A percentile compares a stretch with the other conserved stretches of the same genome.
phyloP scores from a whole-genome alignment of 2,797 vertebrate genomes.

The Etheostoma nigrum region DNA sequence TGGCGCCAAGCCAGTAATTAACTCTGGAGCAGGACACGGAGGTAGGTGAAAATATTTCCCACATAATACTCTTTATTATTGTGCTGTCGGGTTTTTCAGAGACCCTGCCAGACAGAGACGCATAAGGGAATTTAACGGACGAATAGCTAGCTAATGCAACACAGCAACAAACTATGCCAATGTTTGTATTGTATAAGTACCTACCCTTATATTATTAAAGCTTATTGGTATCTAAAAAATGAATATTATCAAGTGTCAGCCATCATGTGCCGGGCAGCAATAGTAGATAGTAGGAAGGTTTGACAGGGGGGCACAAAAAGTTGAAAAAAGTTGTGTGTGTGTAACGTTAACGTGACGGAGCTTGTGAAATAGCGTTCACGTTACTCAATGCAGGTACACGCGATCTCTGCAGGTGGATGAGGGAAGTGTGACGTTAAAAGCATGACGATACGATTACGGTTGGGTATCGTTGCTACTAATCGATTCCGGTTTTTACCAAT shows the following conservation, averaged over 20 bases:
- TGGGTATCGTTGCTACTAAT: no score
- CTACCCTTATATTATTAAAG: background rate
- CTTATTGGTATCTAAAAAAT: no score
- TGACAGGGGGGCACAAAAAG: constrained; percentile 2
- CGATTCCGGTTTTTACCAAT: no score
- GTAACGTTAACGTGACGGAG: no score
- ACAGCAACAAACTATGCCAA: background rate
- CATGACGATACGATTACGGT: no score
- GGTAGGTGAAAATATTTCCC: constrained; percentile 64
- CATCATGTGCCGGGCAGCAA: background rate
- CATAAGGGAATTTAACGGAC: background rate
- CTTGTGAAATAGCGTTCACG: no score
- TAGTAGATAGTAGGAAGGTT: background rate
- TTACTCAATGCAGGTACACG: background rate
- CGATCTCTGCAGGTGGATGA: background rate
- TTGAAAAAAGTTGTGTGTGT: background rate
- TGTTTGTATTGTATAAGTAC: background rate
- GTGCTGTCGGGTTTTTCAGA: background rate
- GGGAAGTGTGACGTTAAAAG: background rate
- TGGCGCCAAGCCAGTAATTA: constrained; percentile 73
- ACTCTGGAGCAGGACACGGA: constrained; percentile 87
- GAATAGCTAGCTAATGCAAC: constrained; percentile 28
- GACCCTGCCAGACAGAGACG: constrained; percentile 36
- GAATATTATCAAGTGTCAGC: background rate
- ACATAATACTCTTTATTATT: constrained; percentile 8